Percentiles rank a stretch among this genome's conserved stretches.
phyloP scores from a whole-genome alignment of 2,113 vertebrate genomes.

The Cyprichromis sp. region DNA sequence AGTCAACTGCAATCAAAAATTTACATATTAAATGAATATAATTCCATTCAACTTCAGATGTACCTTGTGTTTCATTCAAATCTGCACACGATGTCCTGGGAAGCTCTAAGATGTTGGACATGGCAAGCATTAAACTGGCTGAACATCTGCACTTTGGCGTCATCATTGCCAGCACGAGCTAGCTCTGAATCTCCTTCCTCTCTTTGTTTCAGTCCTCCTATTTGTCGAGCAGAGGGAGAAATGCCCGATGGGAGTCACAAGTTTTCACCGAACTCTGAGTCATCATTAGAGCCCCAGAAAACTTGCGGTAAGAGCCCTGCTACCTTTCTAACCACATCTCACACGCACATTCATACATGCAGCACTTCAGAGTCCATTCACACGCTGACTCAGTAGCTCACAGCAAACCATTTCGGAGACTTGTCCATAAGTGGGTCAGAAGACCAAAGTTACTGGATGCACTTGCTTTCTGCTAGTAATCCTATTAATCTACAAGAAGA shows the following conservation, averaged over 20 bases:
- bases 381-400: background rate
- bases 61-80: background rate
- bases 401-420: background rate
- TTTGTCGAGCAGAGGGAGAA: slow-evolving; percentile 78
- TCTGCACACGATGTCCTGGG: background rate
- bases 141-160: background rate
- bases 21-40: background rate
- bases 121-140: background rate
- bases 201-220: slow-evolving; percentile 66
- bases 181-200: background rate
- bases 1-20: background rate
- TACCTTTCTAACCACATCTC: background rate
- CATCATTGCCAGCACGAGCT: background rate
- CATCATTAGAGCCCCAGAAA: slow-evolving; percentile 77
- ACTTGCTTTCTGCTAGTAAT: slow-evolving; percentile 26
- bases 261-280: slow-evolving; percentile 81
- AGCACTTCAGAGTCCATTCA: background rate
- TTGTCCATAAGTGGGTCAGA: slow-evolving; percentile 37
- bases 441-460: slow-evolving; percentile 2
- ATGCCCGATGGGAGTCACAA: slow-evolving; percentile 75
- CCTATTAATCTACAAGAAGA: slow-evolving; percentile 40
- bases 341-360: background rate
- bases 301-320: slow-evolving; percentile 76
- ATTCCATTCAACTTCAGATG: background rate
- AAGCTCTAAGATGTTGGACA: background rate